Percentiles rank a stretch among this genome's conserved stretches.
phyloP scores from a whole-genome alignment of 2,797 vertebrate genomes.

The Mormyrops boulengeri region DNA sequence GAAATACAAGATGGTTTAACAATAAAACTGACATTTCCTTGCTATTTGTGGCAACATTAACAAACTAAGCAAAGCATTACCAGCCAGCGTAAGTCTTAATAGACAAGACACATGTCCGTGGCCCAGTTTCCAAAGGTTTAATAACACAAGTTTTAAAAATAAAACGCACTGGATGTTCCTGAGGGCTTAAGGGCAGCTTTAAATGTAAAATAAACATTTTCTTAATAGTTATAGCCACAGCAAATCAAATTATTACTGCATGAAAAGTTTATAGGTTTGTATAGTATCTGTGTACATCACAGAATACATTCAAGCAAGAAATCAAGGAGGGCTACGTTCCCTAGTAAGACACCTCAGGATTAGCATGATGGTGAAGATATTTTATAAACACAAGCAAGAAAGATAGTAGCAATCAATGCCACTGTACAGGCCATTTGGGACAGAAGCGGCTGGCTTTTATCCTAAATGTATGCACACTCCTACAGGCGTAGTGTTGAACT shows the following conservation, averaged over 20 bases:
- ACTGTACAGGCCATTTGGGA: neutral
- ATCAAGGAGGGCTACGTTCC: neutral
- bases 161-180: neutral
- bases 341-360: neutral
- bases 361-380: neutral
- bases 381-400: neutral
- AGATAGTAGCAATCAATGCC: neutral
- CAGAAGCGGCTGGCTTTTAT: neutral
- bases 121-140: neutral
- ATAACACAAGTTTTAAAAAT: neutral
- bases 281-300: neutral
- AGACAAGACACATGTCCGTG: neutral
- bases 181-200: neutral
- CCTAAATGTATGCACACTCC: neutral
- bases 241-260: neutral
- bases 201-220: neutral
- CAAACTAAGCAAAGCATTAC: neutral
- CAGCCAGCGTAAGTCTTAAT: neutral
- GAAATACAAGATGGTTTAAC: neutral
- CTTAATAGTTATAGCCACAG: neutral
- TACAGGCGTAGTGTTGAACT: neutral
- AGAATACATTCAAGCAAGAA: neutral
- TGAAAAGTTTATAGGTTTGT: neutral
- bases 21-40: neutral
- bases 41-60: neutral